A percentile compares a stretch with the other conserved stretches of the same genome.
These are phyloP conservation scores for Podarcis siculus DNA, from an alignment of 2,797 vertebrate species.

Conservation along the genomic window DNA sequence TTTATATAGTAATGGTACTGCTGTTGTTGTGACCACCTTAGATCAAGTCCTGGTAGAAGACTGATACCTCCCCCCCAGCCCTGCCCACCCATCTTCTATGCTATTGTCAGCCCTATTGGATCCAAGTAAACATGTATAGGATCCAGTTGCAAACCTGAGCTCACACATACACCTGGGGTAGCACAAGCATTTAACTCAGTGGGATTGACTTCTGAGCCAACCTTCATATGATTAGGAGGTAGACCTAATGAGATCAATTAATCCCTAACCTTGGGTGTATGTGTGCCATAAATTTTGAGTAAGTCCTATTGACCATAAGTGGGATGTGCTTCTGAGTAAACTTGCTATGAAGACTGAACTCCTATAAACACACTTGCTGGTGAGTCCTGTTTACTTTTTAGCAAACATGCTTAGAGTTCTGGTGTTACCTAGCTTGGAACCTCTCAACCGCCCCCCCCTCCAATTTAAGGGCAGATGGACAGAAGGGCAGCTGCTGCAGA, in stretches of 20 bases:
- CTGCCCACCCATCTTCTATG: too few relatives aligned
- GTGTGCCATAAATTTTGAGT: not conserved
- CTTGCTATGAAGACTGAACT: not conserved
- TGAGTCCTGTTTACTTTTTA: not conserved
- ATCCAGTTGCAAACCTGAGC: not conserved
- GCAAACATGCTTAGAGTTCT: not conserved
- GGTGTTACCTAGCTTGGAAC: not conserved
- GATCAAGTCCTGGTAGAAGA: too few relatives aligned
- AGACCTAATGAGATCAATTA: not conserved
- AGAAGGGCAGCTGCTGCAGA: not conserved
- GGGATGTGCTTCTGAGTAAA: not conserved
- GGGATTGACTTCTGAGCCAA: not conserved
- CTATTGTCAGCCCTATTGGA: too few relatives aligned
- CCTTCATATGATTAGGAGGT: not conserved
- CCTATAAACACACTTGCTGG: not conserved
- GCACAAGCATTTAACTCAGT: not conserved
- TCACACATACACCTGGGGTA: not conserved
- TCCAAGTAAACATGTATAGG: not conserved
- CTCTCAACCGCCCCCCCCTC: too few relatives aligned
- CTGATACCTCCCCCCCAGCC: too few relatives aligned
- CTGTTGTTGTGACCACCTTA: too few relatives aligned
- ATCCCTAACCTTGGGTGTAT: not conserved
- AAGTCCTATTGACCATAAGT: too few relatives aligned
- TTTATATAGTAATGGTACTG: too few relatives aligned
- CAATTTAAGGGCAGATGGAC: not conserved